Evolutionary conservation across 2,113 vertebrate genomes (phyloP).

Genomic region (Nycticryphes semicollaris): DNA sequence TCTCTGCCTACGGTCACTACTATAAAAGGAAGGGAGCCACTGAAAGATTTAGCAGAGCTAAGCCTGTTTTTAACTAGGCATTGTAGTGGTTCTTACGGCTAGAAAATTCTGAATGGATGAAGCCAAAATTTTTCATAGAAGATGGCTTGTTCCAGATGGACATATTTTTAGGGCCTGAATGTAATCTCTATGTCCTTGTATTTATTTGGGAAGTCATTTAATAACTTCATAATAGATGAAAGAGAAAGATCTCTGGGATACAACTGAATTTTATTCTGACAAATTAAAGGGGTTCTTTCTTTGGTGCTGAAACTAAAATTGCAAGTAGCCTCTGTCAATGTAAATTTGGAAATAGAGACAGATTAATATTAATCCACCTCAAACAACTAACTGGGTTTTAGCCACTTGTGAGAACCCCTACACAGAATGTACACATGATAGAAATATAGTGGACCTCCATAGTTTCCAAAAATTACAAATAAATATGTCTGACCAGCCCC

Average conservation of each 20-base stretch:
- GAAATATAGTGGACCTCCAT: background rate
- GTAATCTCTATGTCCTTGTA: background rate
- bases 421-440: fast-evolving
- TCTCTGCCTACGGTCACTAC: background rate
- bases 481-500: background rate
- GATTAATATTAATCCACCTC: background rate
- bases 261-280: background rate
- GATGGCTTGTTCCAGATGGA: background rate
- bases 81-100: fast-evolving
- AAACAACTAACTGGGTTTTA: background rate
- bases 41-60: background rate
- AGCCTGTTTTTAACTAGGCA: background rate
- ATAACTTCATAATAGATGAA: background rate
- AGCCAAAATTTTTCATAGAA: background rate
- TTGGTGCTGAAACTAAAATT: background rate
- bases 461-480: background rate
- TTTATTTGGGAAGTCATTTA: background rate
- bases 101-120: background rate
- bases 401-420: background rate
- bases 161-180: background rate
- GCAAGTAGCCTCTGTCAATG: background rate
- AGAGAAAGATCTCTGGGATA: background rate
- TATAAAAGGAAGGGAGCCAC: background rate
- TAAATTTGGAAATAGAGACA: background rate
- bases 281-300: background rate